Evolutionary conservation across 2,888 invertebrate genomes (phyloP).

Genomic region (Gasteruption jaculator): DNA sequence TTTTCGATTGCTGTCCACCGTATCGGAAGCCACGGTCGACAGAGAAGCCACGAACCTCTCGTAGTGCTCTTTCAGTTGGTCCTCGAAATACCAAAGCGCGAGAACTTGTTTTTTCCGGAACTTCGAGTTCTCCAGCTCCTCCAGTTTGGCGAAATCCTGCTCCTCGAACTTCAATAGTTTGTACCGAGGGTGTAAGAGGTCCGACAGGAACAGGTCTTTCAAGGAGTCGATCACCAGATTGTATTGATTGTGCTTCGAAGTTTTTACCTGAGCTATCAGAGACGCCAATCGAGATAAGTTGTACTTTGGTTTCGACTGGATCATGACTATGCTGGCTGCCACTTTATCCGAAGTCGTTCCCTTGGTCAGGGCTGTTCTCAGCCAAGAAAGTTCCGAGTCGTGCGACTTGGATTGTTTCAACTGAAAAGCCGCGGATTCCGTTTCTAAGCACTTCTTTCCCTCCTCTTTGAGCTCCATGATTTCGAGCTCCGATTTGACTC

Average conservation of each 20-base stretch:
- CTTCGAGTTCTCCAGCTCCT: conserved; percentile 59
- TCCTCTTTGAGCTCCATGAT: conserved; percentile 61
- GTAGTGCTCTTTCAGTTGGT: conserved; percentile 77
- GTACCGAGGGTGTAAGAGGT: conserved; percentile 63
- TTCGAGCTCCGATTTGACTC: conserved; percentile 56
- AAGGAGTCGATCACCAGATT: conserved; percentile 68
- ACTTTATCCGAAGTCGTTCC: conserved; percentile 84
- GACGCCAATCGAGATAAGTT: conserved; percentile 67
- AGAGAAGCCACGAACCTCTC: conserved; percentile 69
- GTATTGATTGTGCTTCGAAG: conserved; percentile 72
- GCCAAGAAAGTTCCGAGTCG: conserved; percentile 70
- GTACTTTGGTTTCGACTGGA: conserved; percentile 81
- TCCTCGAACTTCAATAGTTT: conserved; percentile 66
- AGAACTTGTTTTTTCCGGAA: conserved; percentile 54
- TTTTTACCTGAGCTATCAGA: conserved; percentile 73
- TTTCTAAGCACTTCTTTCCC: conserved; percentile 63
- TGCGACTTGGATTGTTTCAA: conserved; percentile 51
- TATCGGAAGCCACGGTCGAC: conserved; percentile 71
- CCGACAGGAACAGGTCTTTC: conserved; percentile 71
- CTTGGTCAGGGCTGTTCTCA: conserved; percentile 70
- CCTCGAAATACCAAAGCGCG: conserved; percentile 85
- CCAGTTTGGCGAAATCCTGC: conserved; percentile 59
- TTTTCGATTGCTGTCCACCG: conserved; percentile 74
- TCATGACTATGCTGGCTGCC: conserved; percentile 75
- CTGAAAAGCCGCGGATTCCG: conserved; percentile 58